Conservation (phyloP, 1,140 invertebrate species). For the Acromyrmex heyeri region DNA sequence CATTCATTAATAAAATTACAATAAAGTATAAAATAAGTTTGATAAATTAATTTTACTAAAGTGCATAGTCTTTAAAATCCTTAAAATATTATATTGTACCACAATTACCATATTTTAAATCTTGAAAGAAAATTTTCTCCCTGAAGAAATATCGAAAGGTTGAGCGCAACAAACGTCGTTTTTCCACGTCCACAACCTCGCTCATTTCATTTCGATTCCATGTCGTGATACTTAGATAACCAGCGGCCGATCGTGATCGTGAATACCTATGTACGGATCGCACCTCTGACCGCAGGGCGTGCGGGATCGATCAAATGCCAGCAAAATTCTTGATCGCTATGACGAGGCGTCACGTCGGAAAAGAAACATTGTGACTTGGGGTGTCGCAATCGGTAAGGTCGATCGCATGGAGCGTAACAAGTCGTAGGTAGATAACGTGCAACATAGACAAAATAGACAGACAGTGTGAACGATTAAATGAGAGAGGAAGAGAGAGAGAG, state of each 20-base stretch:
- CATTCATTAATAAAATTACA: no score
- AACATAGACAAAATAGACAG: not conserved
- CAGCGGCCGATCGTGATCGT: constrained; percentile 44
- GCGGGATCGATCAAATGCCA: constrained; percentile 54
- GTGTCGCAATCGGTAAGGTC: constrained; percentile 57
- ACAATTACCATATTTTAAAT: no score
- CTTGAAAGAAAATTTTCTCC: no score
- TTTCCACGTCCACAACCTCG: not conserved
- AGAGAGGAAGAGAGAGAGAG: no score
- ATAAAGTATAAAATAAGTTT: no score
- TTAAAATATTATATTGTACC: no score
- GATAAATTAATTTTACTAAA: no score
- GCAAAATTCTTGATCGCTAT: constrained; percentile 26
- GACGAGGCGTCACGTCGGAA: constrained; percentile 33
- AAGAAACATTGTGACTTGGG: constrained; percentile 37
- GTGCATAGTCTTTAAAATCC: no score
- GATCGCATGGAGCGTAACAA: constrained; percentile 48
- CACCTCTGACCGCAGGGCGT: constrained; percentile 56
- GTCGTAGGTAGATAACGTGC: constrained; percentile 35
- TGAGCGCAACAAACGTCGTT: not conserved
- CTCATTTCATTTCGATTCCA: constrained; percentile 26
- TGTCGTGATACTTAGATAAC: constrained; percentile 37
- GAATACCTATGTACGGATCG: constrained; percentile 26
- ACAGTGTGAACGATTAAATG: not conserved
- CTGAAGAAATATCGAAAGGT: not conserved